Evolutionary conservation across 2,113 vertebrate genomes (phyloP).

Genomic region (Poicephalus gulielmi): DNA sequence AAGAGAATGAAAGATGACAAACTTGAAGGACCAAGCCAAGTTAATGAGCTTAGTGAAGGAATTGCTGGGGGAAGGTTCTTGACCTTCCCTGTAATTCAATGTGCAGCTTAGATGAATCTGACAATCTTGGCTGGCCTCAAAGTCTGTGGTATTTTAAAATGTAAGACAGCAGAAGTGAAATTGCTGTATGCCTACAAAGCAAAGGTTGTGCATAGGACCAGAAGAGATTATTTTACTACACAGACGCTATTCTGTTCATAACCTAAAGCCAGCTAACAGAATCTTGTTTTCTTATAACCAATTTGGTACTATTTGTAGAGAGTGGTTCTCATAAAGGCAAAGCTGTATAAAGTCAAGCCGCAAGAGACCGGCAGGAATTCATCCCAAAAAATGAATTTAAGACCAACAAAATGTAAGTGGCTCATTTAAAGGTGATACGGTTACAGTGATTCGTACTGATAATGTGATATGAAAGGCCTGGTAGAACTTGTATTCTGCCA

Average conservation of each 20-base stretch:
- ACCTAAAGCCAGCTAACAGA: not conserved
- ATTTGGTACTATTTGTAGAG: not conserved
- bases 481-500: not conserved
- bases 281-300: not conserved
- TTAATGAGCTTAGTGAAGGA: not conserved
- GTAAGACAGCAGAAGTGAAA: not conserved
- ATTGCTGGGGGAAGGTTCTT: not conserved
- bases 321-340: not conserved
- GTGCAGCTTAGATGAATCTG: not conserved
- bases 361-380: not conserved
- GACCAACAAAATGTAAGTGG: not conserved
- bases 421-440: not conserved
- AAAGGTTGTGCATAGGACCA: not conserved
- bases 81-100: not conserved
- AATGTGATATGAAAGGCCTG: not conserved
- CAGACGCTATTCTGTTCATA: not conserved
- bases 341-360: not conserved
- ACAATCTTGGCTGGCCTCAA: not conserved
- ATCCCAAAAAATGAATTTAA: not conserved
- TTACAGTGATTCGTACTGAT: accelerated
- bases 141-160: not conserved
- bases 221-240: not conserved
- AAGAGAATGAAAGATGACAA: not conserved
- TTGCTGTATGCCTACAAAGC: not conserved
- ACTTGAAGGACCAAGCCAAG: not conserved